These are phyloP conservation scores for Ommatoiulus sabulosus DNA, from an alignment of 2,888 invertebrate genomes.

Conservation along the genomic window DNA sequence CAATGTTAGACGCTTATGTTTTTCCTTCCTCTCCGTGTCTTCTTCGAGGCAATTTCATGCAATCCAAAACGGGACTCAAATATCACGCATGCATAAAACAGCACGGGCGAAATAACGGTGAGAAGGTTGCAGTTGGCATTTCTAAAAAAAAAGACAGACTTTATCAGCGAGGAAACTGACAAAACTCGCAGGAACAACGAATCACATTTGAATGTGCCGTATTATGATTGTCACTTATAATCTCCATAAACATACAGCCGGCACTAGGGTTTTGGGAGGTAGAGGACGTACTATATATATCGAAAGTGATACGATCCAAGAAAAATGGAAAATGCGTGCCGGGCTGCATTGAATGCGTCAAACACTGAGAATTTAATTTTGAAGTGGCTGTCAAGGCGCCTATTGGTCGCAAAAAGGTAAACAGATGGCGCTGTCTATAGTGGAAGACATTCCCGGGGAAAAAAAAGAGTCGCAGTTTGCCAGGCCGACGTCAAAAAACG, in stretches of 20 bases:
- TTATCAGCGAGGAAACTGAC: slow-evolving; percentile 30
- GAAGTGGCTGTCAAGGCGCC: neutral
- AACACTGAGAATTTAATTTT: slow-evolving; percentile 30
- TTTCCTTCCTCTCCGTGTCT: slow-evolving; percentile 37
- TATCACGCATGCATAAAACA: slow-evolving; percentile 40
- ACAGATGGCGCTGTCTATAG: neutral
- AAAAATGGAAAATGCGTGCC: slow-evolving; percentile 1
- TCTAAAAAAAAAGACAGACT: slow-evolving; percentile 1
- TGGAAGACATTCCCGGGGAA: neutral
- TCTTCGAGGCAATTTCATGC: slow-evolving; percentile 16
- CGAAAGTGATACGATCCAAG: neutral
- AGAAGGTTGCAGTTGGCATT: slow-evolving; percentile 30
- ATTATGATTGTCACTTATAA: slow-evolving; percentile 40
- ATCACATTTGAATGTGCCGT: slow-evolving; percentile 39
- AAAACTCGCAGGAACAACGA: slow-evolving; percentile 8
- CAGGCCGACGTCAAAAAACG: neutral
- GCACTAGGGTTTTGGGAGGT: neutral
- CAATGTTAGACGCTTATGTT: slow-evolving; percentile 30
- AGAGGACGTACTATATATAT: neutral
- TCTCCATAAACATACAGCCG: slow-evolving; percentile 32
- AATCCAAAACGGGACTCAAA: slow-evolving; percentile 25
- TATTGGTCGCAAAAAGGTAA: slow-evolving; percentile 24
- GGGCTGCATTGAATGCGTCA: neutral
- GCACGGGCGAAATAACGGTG: neutral
- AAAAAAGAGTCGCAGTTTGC: neutral